Base-by-base conservation (phyloP, 1,140 invertebrate genomes). In the Drosophila kepulauana region DNA sequence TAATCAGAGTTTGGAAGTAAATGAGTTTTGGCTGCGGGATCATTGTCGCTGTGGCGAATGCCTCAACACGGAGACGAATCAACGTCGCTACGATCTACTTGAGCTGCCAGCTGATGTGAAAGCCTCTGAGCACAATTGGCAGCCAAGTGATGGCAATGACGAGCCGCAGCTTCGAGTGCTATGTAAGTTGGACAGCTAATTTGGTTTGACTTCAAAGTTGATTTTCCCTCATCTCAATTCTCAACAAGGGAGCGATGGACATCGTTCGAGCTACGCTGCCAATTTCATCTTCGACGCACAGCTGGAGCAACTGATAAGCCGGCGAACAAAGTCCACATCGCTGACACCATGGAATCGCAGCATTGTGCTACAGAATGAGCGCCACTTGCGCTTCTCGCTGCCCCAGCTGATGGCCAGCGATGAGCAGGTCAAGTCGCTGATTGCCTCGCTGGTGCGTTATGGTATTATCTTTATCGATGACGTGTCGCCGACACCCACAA, bases 381-480 rank as follows among this genome's bases (percentile, higher is more conserved):
- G 11, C 1, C 64, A 84, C 10, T 46, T 92, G 41, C 75, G 84
- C 13, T 88, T 89, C 65, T 52, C 74, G 1, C 16, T 72, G 57
- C 30, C 75, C 3, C 43, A 67, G 7, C 62, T 88, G 45, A 64
- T 89, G n/a, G 45, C 51, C 20, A 74, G 65, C 8, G 81, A 89
- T 59, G 70, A 75, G 5, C 57, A 71, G 41, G 79, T 81, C 6
- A 80, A 45, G 11, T 56, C 52, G 30, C 61, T 92, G 20, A 64
- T 93, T 1, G 25, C 75, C 5, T 69, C 85, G 5, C 58, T 93
- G 5, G 61, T 92, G 11, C 77, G 86, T 7, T 92, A 84, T 30
- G 92, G 92, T 46, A 77, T 92, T 43, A 78, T 86, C 1, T 93
- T 93, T 33, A 89, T 93, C 5, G 88, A 92, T 35, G 76, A 85